A percentile compares a stretch with the other conserved stretches of the same genome.
Evolutionary conservation across 92 coral and sea anemone species (phyloP).

Genomic region (Nematostella vectensis): DNA sequence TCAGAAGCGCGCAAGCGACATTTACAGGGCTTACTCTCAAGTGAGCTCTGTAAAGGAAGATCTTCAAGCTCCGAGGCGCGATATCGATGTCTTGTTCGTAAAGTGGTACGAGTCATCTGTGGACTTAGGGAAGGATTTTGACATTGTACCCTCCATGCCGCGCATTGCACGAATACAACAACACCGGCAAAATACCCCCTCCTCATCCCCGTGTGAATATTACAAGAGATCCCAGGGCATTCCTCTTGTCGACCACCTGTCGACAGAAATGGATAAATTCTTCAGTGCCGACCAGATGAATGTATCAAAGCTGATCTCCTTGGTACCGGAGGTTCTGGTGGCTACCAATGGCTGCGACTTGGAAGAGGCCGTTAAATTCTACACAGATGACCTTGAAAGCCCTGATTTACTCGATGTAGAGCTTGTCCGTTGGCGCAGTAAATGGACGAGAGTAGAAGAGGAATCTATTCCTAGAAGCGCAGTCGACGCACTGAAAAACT

Average conservation of each 20-base stretch:
- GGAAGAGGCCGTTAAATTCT: conserved; percentile 28
- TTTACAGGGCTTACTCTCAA: conserved; percentile 24
- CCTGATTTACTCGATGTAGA: conserved; percentile 28
- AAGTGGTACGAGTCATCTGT: conserved; percentile 6
- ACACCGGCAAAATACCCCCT: too few species aligned
- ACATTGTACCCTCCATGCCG: conserved; percentile 14
- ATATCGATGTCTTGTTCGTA: conserved; percentile 8
- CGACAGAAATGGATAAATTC: conserved; percentile 23
- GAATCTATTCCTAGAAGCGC: conserved; percentile 24
- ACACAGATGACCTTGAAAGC: conserved; percentile 22
- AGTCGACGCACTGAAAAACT: conserved; percentile 13
- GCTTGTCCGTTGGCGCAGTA: conserved; percentile 31
- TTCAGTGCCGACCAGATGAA: conserved; percentile 21
- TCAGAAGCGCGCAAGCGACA: conserved; percentile 16
- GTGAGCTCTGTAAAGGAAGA: conserved; percentile 8
- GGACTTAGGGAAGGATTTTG: conserved; percentile 13
- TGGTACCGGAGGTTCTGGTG: conserved; percentile 36
- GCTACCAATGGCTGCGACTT: conserved; percentile 16
- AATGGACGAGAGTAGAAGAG: conserved; percentile 30
- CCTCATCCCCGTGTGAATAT: too few species aligned
- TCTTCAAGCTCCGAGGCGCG: conserved; percentile 7
- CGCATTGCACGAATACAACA: too few species aligned
- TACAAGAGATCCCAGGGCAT: conserved; percentile 18
- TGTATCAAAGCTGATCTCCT: conserved; percentile 26
- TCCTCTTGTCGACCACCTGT: conserved; percentile 21